Conservation (phyloP, 2,888 invertebrate species). For the Eubasilissa splendida region DNA sequence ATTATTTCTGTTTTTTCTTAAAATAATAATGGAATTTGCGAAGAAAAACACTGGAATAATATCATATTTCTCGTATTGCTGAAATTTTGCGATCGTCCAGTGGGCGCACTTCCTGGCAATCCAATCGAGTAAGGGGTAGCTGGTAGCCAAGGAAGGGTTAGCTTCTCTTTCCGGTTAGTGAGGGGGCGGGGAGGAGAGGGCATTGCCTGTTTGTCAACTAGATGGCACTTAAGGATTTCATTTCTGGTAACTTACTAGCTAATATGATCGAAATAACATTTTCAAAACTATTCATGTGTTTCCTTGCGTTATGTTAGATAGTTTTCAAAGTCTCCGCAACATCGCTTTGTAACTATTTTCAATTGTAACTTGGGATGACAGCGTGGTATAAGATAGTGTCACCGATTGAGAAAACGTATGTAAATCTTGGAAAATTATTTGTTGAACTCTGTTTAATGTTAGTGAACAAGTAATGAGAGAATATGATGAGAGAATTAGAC, state of each 20-base stretch:
- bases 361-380: too few species aligned
- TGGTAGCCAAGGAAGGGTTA: not conserved
- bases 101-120: conserved; percentile 13
- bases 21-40: not conserved
- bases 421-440: too few species aligned
- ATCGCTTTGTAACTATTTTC: too few species aligned
- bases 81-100: not conserved
- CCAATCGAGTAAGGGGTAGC: not conserved
- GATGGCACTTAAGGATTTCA: not conserved
- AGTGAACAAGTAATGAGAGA: too few species aligned
- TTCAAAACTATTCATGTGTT: too few species aligned
- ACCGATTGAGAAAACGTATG: too few species aligned
- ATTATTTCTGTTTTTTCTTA: not conserved
- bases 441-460: too few species aligned
- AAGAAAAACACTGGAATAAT: not conserved
- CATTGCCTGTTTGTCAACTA: conserved; percentile 13
- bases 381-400: too few species aligned
- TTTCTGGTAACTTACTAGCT: not conserved
- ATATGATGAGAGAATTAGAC: too few species aligned
- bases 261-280: too few species aligned
- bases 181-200: not conserved
- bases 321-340: too few species aligned
- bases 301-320: too few species aligned
- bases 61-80: not conserved
- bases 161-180: conserved; percentile 1